Evolutionary conservation across 2,113 vertebrate species (phyloP).

Genomic region (Gymnorhina tibicen): DNA sequence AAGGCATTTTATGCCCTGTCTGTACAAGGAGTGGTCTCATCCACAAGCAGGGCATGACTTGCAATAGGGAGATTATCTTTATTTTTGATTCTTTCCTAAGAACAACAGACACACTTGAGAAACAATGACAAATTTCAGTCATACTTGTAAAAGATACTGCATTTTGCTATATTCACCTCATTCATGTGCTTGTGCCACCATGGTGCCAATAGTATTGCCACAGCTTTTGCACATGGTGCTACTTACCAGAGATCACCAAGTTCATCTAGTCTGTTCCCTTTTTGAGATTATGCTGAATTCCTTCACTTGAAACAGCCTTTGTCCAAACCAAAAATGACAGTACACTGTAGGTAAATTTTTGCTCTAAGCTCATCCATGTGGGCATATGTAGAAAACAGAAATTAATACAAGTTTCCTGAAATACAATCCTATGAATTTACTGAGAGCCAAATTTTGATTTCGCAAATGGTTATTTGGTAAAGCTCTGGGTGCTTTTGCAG

Average conservation of each 20-base stretch:
- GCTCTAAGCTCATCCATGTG: fast-evolving
- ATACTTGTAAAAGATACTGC: not conserved
- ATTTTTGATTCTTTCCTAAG: not conserved
- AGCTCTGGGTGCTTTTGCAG: not conserved
- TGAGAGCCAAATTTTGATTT: not conserved
- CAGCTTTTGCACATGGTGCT: not conserved
- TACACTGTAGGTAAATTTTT: fast-evolving
- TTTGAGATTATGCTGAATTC: not conserved
- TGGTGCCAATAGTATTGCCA: not conserved
- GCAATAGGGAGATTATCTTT: not conserved
- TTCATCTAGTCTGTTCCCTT: not conserved
- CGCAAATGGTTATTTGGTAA: not conserved
- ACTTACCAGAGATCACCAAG: not conserved
- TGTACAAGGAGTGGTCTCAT: not conserved
- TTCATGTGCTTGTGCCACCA: not conserved
- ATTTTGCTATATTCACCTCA: not conserved
- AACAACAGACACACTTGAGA: not conserved
- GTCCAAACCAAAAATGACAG: not conserved
- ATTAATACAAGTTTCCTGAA: not conserved
- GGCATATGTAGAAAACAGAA: not conserved
- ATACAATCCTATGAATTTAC: not conserved
- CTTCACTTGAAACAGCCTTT: not conserved
- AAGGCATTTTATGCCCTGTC: not conserved
- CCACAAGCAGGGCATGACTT: not conserved
- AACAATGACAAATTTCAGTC: not conserved